phyloP scores from a whole-genome alignment of 2,113 vertebrate species.

The Pungitius pungitius region DNA sequence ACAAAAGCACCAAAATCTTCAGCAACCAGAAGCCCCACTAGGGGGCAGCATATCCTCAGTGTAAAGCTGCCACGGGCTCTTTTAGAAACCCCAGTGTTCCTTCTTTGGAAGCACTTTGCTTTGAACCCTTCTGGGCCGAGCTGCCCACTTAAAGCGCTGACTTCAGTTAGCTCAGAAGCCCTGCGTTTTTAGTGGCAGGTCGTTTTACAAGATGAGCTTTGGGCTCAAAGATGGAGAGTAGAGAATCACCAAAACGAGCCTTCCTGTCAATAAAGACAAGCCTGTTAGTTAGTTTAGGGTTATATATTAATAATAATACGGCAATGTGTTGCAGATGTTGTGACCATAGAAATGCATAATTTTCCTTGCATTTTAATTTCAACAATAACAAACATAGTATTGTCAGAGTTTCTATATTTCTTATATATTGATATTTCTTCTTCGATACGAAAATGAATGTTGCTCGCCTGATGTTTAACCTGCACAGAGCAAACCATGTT shows the following conservation, averaged over 20 bases:
- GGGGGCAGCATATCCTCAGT: conserved; percentile 43
- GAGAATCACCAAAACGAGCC: not conserved
- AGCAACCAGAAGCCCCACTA: conserved; percentile 9
- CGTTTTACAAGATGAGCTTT: not conserved
- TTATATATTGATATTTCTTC: too few species aligned
- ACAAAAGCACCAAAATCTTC: not conserved
- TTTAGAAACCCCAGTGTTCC: not conserved
- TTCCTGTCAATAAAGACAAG: conserved; percentile 6
- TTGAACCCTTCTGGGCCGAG: conserved; percentile 21
- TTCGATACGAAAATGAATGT: not conserved
- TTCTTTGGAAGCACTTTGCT: conserved; percentile 16
- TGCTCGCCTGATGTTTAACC: not conserved
- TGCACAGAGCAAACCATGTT: not conserved
- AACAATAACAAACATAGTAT: too few species aligned
- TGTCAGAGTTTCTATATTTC: not conserved
- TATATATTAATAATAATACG: not conserved
- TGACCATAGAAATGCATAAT: not conserved
- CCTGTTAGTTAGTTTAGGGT: not conserved
- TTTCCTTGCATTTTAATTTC: not conserved
- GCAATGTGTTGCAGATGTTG: too few species aligned
- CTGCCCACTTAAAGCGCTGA: conserved; percentile 9
- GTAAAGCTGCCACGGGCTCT: not conserved
- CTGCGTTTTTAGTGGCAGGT: conserved; percentile 6
- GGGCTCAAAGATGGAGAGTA: not conserved
- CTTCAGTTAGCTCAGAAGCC: conserved; percentile 30